Evolutionary conservation across 2,113 vertebrate species (phyloP), one percentile per base, ranked within the genome.

Genomic region (Noctilio leporinus): DNA sequence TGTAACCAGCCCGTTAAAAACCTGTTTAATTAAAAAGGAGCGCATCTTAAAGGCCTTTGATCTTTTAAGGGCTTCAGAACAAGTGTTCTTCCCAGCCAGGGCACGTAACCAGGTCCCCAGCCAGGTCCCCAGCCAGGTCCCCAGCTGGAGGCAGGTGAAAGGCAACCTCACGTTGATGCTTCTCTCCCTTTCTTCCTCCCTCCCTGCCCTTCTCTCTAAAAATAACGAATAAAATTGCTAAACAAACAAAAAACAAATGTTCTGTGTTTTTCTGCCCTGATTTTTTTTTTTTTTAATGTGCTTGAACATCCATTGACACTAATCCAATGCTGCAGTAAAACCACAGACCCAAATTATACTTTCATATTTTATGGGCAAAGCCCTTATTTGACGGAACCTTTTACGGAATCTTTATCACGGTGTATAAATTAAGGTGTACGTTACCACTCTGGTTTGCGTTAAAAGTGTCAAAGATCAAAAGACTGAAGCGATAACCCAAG

Each of bases 11-110:
- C 43, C 69, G 94, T 88, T 89, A 88, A 78, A 33, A 93, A 96
- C 69, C 93, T 88, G 0, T 57, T 86, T 92, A 69, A 72, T 92
- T 96, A 94, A 95, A 96, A 90, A 45, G 67, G 91, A 69, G 96
- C 97, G 49, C 81, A 77, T 96, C 87, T 82, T 96, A 38, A 82
- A 95, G 38, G 4, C 1, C 40, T 86, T 91, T 49, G 38, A 14
- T 47, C 93, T 73, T 49, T 77, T 73, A 67, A 93, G 55, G 30
- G 59, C 20, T 87, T 84, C 55, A 40, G 77, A 69, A 40, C 5
- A 14, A 86, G 45, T 51, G 28, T 30, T 83, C 45, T 87, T n/a
- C n/a, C n/a, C n/a, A n/a, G n/a, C n/a, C n/a, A n/a, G n/a, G n/a
- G n/a, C n/a, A n/a, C n/a, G n/a, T n/a, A n/a, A n/a, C n/a, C n/a